Conservation (phyloP, 2,113 vertebrate species). For the Campylomormyrus numenius region DNA sequence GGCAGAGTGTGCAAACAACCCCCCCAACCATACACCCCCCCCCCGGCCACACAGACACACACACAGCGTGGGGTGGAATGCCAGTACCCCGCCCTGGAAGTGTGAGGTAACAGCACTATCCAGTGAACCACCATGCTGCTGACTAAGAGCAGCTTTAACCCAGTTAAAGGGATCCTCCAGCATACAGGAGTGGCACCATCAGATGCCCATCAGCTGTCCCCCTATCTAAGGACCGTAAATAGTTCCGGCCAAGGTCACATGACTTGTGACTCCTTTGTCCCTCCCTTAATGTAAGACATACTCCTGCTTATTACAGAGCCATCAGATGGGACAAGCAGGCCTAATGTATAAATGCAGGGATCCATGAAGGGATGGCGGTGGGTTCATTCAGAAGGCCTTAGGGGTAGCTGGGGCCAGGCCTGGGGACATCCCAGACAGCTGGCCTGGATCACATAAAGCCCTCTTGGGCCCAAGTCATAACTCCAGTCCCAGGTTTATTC, state of each 20-base stretch:
- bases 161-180: neutral
- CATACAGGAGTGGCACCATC: neutral
- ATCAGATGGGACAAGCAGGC: neutral
- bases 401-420: neutral
- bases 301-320: neutral
- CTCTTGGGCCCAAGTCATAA: slow-evolving; percentile 19
- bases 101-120: neutral
- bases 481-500: slow-evolving; percentile 19
- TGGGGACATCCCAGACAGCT: slow-evolving; percentile 33
- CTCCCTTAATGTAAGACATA: neutral
- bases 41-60: neutral
- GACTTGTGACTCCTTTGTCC: neutral
- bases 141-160: neutral
- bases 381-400: neutral
- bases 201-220: too few species aligned
- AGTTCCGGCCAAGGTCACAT: neutral
- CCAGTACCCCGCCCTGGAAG: neutral
- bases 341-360: neutral
- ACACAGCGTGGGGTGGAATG: neutral
- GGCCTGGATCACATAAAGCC: slow-evolving; percentile 29
- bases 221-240: neutral
- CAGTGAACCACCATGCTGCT: neutral
- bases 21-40: neutral
- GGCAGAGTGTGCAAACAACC: neutral
- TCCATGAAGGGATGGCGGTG: neutral